phyloP scores from a whole-genome alignment of 2,797 vertebrate genomes.

The Pterois miles region DNA sequence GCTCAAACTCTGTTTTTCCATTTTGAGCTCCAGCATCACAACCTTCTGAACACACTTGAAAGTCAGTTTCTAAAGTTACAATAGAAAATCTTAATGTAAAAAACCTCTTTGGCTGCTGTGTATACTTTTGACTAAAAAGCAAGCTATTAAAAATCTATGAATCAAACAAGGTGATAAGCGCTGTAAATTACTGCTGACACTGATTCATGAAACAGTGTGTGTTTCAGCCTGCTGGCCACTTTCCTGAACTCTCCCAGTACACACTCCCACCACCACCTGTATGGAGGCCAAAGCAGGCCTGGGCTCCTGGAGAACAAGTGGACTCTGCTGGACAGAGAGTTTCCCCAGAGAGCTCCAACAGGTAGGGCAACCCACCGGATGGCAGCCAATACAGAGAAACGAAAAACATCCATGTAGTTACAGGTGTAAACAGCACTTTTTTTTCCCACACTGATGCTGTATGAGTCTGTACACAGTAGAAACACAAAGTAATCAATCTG shows the following conservation, averaged over 20 bases:
- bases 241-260: conserved; percentile 24
- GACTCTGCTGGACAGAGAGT: conserved; percentile 9
- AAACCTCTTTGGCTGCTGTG: not conserved
- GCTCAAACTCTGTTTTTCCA: not conserved
- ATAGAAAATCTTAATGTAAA: not conserved
- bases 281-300: conserved; percentile 78
- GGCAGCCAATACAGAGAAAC: not conserved
- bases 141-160: not conserved
- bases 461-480: not conserved
- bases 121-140: not conserved
- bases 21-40: not conserved
- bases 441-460: not conserved
- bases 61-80: not conserved
- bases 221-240: conserved; percentile 51
- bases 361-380: conserved; percentile 51
- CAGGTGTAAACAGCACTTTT: too few species aligned
- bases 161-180: not conserved
- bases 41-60: not conserved
- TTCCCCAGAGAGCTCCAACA: conserved; percentile 49
- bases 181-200: not conserved
- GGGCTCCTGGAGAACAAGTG: conserved; percentile 66
- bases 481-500: not conserved
- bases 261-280: conserved; percentile 49
- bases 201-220: conserved; percentile 4
- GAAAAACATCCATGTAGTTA: not conserved